phyloP scores from a whole-genome alignment of 2,888 invertebrate genomes.

The Epirrhoe alternata region DNA sequence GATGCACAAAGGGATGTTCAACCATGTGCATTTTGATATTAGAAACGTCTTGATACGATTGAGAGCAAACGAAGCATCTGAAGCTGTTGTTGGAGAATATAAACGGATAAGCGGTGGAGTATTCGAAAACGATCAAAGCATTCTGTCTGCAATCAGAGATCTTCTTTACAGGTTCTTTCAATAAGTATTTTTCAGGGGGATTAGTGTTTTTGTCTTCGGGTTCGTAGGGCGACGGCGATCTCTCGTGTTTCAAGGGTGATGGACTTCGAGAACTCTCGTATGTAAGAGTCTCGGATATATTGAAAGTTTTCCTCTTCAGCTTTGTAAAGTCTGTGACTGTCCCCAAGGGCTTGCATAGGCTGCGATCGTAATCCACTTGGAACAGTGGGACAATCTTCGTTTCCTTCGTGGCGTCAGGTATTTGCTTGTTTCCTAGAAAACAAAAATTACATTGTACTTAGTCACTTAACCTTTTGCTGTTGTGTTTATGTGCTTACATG shows the following conservation, averaged over 20 bases:
- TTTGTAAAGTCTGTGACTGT: conserved; percentile 71
- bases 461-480: conserved; percentile 20
- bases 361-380: conserved; percentile 79
- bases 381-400: conserved; percentile 74
- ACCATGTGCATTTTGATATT: conserved; percentile 69
- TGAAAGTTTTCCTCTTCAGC: conserved; percentile 46
- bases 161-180: conserved; percentile 47
- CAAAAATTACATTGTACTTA: conserved; percentile 57
- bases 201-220: conserved; percentile 35
- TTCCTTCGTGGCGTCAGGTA: conserved; percentile 53
- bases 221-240: conserved; percentile 38
- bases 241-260: conserved; percentile 56
- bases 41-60: conserved; percentile 69
- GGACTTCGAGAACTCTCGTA: conserved; percentile 60
- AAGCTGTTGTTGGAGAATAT: conserved; percentile 78
- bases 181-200: conserved; percentile 39
- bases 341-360: conserved; percentile 75
- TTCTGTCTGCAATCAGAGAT: conserved; percentile 68
- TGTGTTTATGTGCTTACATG: conserved; percentile 24
- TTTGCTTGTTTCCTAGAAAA: conserved; percentile 75
- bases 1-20: conserved; percentile 67
- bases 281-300: conserved; percentile 15
- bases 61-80: conserved; percentile 77
- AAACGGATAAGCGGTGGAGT: conserved; percentile 76
- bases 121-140: conserved; percentile 72